These are phyloP conservation scores for Cyprinodon tularosa DNA, from an alignment of 2,113 vertebrate species.

Conservation along the genomic window DNA sequence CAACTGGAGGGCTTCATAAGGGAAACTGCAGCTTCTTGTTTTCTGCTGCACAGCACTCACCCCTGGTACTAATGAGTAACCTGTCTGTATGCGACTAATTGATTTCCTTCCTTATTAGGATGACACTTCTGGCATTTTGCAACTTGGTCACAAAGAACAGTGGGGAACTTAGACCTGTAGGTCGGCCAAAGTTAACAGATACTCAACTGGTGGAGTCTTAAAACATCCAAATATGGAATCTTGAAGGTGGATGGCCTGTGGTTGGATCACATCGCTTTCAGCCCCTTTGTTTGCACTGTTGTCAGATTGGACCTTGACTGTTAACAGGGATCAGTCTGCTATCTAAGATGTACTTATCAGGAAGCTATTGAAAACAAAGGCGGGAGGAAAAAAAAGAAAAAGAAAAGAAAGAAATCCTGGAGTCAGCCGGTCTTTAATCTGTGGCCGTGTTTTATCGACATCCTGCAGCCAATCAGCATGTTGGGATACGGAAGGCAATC, in stretches of 20 bases:
- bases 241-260: conserved; percentile 43
- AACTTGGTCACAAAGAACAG: conserved; percentile 29
- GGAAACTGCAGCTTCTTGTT: background rate
- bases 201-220: conserved; percentile 48
- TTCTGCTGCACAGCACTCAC: background rate
- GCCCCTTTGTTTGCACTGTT: conserved; percentile 64
- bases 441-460: conserved; percentile 30
- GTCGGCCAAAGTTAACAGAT: conserved; percentile 31
- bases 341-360: conserved; percentile 62
- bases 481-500: background rate
- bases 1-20: background rate
- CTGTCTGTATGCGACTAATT: conserved; percentile 30
- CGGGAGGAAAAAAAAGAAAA: conserved; percentile 26
- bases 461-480: conserved; percentile 11
- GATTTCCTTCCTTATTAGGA: conserved; percentile 70
- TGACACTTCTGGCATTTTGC: conserved; percentile 39
- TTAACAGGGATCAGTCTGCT: conserved; percentile 55
- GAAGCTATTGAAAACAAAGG: conserved; percentile 54
- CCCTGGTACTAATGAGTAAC: conserved; percentile 39
- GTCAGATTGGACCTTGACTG: conserved; percentile 76
- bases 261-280: conserved; percentile 22
- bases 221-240: conserved; percentile 77
- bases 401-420: conserved; percentile 15
- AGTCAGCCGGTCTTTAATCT: conserved; percentile 60
- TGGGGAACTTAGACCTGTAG: conserved; percentile 21